phyloP scores from a whole-genome alignment of 2,797 vertebrate genomes.

The Poecilia gillii region DNA sequence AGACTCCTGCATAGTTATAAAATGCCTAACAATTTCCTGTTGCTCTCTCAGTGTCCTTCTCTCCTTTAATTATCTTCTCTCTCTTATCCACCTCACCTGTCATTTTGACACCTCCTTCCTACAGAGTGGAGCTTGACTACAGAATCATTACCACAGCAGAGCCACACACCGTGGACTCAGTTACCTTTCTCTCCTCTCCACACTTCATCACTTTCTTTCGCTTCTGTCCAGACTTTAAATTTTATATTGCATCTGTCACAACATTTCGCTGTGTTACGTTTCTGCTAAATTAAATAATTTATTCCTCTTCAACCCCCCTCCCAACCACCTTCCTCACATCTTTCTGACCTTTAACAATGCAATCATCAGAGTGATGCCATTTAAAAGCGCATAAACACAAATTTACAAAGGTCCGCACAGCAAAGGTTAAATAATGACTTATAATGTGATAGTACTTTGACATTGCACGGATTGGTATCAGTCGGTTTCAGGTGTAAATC shows the following conservation, averaged over 20 bases:
- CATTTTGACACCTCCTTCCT: conserved; percentile 21
- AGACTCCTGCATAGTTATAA: conserved; percentile 6
- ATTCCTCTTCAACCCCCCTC: neutral
- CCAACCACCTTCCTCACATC: conserved; percentile 28
- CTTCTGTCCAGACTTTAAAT: conserved; percentile 7
- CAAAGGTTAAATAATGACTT: conserved; percentile 51
- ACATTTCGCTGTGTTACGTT: neutral
- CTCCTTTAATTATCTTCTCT: conserved; percentile 63
- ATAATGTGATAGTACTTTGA: conserved; percentile 14
- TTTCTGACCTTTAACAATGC: conserved; percentile 56
- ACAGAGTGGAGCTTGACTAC: conserved; percentile 13
- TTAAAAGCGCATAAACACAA: conserved; percentile 50
- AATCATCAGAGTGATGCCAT: conserved; percentile 58
- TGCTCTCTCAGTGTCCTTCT: conserved; percentile 60
- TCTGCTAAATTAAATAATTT: neutral
- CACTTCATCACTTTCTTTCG: conserved; percentile 16
- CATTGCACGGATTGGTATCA: conserved; percentile 30
- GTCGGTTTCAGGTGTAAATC: conserved; percentile 34
- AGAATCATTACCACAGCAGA: conserved; percentile 55
- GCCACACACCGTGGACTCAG: conserved; percentile 69
- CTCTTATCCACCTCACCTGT: conserved; percentile 16
- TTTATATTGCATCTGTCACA: neutral
- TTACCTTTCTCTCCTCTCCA: conserved; percentile 51
- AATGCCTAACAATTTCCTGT: conserved; percentile 50
- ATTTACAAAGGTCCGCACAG: conserved; percentile 29